phyloP scores from a whole-genome alignment of 2,888 invertebrate species.

The Linnaemya vulpina region DNA sequence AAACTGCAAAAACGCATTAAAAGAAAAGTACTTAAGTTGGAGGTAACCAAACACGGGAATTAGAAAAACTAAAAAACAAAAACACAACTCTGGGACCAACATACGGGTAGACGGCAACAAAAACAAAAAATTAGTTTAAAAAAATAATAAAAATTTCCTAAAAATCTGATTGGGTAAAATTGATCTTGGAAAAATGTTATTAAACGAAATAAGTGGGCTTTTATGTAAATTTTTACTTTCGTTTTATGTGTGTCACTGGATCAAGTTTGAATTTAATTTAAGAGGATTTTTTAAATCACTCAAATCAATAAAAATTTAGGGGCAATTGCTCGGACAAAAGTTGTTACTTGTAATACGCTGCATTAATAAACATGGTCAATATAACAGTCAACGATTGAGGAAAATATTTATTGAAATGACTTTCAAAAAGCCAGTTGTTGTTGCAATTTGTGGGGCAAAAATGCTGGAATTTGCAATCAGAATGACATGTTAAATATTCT shows the following conservation, averaged over 20 bases:
- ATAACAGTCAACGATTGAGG: no score
- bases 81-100: not conserved
- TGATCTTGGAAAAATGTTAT: conserved; percentile 25
- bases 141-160: not conserved
- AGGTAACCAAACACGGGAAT: conserved; percentile 28
- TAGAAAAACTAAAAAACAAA: not conserved
- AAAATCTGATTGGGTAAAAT: conserved; percentile 14
- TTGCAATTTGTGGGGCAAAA: no score
- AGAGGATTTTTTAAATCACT: not conserved
- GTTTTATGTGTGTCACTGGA: conserved; percentile 61
- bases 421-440: no score
- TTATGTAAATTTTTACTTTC: conserved; percentile 33
- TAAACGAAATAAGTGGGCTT: conserved; percentile 25
- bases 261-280: conserved; percentile 63
- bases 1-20: conserved; percentile 32
- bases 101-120: no score
- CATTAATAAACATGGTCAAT: no score
- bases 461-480: no score
- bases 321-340: no score
- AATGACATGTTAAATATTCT: no score
- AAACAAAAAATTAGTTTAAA: conserved; percentile 6
- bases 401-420: no score
- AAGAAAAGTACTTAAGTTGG: conserved; percentile 28
- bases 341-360: no score
- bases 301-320: not conserved